These are phyloP conservation scores for Triplophysa bombifrons DNA, from an alignment of 2,797 vertebrate species.

Conservation along the genomic window DNA sequence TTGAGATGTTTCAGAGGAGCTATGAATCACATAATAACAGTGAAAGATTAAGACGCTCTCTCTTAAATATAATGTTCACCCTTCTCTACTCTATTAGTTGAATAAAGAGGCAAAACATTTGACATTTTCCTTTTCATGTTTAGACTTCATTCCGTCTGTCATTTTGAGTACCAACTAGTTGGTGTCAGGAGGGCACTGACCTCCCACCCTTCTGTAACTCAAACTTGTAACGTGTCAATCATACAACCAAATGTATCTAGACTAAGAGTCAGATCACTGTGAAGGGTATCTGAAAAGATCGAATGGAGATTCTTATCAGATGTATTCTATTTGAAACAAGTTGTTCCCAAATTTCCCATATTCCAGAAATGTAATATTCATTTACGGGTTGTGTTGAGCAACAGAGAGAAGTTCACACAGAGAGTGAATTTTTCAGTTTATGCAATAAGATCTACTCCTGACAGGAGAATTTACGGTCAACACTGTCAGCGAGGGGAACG, in stretches of 20 bases:
- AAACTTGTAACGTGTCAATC: neutral
- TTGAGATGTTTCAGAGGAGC: slow-evolving; percentile 39
- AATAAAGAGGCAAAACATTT: too few relatives aligned
- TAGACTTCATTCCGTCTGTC: neutral
- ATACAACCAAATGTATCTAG: neutral
- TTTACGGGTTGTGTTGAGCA: neutral
- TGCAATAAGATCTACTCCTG: slow-evolving; percentile 38
- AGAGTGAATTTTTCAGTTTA: slow-evolving; percentile 8
- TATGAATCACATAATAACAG: slow-evolving; percentile 28
- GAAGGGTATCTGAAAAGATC: neutral
- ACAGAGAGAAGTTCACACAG: neutral
- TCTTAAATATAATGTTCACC: neutral
- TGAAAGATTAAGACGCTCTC: slow-evolving; percentile 7
- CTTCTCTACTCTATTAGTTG: neutral
- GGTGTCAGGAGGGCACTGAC: neutral
- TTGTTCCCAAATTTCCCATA: neutral
- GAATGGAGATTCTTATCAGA: neutral
- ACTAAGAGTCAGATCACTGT: neutral
- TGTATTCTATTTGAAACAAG: neutral
- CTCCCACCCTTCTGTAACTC: slow-evolving; percentile 7
- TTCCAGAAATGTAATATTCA: slow-evolving; percentile 7
- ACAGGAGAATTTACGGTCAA: neutral
- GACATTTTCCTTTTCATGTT: too few relatives aligned
- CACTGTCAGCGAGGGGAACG: neutral
- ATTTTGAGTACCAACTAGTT: neutral